Conservation (phyloP, 2,113 vertebrate species). For the Piliocolobus tephrosceles region DNA sequence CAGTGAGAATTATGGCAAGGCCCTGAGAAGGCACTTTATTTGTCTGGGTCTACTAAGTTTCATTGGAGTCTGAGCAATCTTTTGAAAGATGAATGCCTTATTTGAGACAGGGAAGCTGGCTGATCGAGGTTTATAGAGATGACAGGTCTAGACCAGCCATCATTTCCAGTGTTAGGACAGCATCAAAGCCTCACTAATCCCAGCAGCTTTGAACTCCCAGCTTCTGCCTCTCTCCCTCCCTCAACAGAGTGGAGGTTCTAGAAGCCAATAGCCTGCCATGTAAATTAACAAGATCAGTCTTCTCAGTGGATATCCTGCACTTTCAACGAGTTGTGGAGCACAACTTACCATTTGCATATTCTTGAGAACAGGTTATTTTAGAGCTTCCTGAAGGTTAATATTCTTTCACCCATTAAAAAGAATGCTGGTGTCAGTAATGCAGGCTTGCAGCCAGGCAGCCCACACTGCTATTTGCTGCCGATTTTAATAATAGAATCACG, state of each 20-base stretch:
- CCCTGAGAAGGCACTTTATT: slow-evolving; percentile 42
- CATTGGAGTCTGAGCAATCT: background rate
- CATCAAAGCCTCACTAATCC: slow-evolving; percentile 47
- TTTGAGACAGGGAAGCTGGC: slow-evolving; percentile 37
- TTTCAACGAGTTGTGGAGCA: background rate
- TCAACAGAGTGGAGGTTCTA: background rate
- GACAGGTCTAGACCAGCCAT: slow-evolving; percentile 33
- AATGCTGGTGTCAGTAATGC: slow-evolving; percentile 31
- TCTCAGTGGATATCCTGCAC: background rate
- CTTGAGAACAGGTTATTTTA: slow-evolving; percentile 50
- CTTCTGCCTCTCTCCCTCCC: background rate
- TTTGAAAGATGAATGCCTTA: slow-evolving; percentile 58
- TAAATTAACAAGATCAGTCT: background rate
- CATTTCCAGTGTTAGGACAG: background rate
- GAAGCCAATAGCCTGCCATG: background rate
- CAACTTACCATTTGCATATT: slow-evolving; percentile 47
- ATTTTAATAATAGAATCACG: slow-evolving; percentile 75
- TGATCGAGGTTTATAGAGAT: slow-evolving; percentile 48
- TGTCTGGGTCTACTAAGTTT: slow-evolving; percentile 45
- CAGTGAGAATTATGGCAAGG: slow-evolving; percentile 16
- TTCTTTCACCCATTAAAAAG: slow-evolving; percentile 55
- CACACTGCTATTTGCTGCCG: slow-evolving; percentile 66
- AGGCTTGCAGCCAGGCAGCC: slow-evolving; percentile 40
- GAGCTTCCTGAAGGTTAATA: slow-evolving; percentile 49
- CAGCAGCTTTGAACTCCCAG: background rate